Percentiles rank a stretch among this genome's conserved stretches.
Conservation (phyloP, 2,113 vertebrate species). For the Platysteira castanea region DNA sequence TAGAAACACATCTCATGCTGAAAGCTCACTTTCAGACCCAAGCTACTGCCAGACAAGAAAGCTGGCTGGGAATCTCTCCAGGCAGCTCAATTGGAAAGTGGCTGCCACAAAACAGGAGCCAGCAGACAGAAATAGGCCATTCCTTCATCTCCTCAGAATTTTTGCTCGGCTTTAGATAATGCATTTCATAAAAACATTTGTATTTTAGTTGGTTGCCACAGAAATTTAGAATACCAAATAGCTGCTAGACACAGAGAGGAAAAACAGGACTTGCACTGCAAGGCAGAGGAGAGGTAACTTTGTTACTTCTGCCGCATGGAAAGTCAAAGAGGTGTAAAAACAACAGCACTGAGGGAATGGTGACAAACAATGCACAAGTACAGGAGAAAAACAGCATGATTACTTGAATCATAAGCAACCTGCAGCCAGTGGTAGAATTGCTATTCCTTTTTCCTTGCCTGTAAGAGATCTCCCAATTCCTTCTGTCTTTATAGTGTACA, state of each 20-base stretch:
- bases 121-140: not conserved
- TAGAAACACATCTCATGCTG: slow-evolving; percentile 17
- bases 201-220: not conserved
- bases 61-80: not conserved
- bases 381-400: not conserved
- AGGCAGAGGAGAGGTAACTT: not conserved
- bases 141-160: not conserved
- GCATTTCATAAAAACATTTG: not conserved
- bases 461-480: not conserved
- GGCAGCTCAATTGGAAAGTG: not conserved
- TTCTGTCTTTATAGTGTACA: not conserved
- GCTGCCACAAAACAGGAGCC: not conserved
- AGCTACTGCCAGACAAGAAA: not conserved
- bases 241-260: not conserved
- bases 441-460: not conserved
- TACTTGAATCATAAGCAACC: not conserved
- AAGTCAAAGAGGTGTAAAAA: not conserved
- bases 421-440: not conserved
- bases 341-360: not conserved
- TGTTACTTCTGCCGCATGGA: not conserved
- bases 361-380: not conserved
- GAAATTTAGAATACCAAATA: not conserved
- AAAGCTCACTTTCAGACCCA: not conserved
- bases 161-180: not conserved
- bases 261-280: not conserved